Percentiles rank a stretch among this genome's conserved stretches.
Evolutionary conservation across 2,888 invertebrate species (phyloP).

Genomic region (Odontomyia ornata): DNA sequence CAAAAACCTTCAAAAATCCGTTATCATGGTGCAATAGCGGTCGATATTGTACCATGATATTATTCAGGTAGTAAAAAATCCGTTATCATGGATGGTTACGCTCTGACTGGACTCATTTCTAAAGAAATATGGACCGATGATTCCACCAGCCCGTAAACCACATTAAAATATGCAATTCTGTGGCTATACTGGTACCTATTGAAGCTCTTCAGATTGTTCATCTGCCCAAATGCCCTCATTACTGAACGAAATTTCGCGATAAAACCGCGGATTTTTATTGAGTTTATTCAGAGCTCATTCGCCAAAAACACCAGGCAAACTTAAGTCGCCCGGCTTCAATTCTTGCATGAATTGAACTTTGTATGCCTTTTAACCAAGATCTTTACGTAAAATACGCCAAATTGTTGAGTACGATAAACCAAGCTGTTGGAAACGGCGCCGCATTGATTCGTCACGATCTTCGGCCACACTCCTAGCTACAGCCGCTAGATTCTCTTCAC

Average conservation of each 20-base stretch:
- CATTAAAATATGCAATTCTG: background rate
- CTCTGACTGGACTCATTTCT: too few species aligned
- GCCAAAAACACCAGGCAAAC: too few species aligned
- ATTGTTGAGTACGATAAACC: conserved; percentile 45
- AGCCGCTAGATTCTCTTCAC: conserved; percentile 13
- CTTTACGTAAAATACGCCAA: too few species aligned
- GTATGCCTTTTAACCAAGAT: conserved; percentile 13
- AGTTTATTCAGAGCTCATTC: too few species aligned
- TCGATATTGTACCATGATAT: background rate
- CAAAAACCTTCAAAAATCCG: background rate
- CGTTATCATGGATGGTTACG: background rate
- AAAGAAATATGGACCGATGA: background rate
- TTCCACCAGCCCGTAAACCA: background rate
- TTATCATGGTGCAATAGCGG: conserved; percentile 1
- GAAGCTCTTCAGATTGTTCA: too few species aligned
- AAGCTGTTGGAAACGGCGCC: conserved; percentile 50
- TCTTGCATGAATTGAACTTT: conserved; percentile 20
- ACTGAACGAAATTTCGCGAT: too few species aligned
- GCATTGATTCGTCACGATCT: conserved; percentile 49
- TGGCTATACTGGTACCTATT: background rate
- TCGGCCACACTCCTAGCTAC: too few species aligned
- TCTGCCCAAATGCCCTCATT: background rate
- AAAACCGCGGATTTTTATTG: too few species aligned
- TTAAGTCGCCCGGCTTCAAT: background rate
- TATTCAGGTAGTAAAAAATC: background rate